phyloP scores from a whole-genome alignment of 1,140 invertebrate species.

The Sminthurinus signatus region DNA sequence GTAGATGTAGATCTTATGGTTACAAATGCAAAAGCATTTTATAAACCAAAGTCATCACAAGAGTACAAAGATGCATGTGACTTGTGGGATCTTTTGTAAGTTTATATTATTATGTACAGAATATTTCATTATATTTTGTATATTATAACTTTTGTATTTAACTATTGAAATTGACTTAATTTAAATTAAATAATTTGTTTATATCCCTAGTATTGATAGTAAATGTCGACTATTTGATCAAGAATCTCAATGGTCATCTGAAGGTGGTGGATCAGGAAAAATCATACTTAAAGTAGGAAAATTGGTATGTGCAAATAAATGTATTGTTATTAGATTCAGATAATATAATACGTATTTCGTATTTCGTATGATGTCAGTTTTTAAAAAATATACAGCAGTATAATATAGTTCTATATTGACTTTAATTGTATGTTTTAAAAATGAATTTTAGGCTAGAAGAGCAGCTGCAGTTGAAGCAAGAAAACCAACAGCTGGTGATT shows the following conservation, averaged over 20 bases:
- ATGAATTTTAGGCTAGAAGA: constrained; percentile 47
- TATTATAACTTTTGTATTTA: too few relatives aligned
- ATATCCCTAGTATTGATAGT: constrained; percentile 55
- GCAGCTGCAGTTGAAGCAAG: constrained; percentile 44
- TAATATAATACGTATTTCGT: too few relatives aligned
- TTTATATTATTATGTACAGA: too few relatives aligned
- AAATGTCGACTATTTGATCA: constrained; percentile 51
- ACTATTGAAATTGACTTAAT: too few relatives aligned
- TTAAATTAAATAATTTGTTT: too few relatives aligned
- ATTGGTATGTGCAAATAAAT: constrained; percentile 45
- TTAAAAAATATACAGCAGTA: background rate
- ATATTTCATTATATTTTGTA: too few relatives aligned
- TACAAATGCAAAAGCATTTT: constrained; percentile 91
- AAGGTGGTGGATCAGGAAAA: constrained; percentile 53
- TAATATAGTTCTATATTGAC: background rate
- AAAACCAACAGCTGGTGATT: constrained; percentile 45
- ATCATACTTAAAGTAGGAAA: constrained; percentile 54
- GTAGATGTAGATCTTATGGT: constrained; percentile 55
- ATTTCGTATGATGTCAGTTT: constrained; percentile 1
- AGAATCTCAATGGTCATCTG: constrained; percentile 47
- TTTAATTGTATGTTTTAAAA: background rate
- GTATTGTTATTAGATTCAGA: constrained; percentile 4
- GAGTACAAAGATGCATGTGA: constrained; percentile 87
- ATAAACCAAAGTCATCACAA: constrained; percentile 64
- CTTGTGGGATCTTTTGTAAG: too few relatives aligned